Evolutionary conservation across 2,797 vertebrate species (phyloP), one percentile per base, ranked within the genome.

Genomic region (Cyprinella venusta): DNA sequence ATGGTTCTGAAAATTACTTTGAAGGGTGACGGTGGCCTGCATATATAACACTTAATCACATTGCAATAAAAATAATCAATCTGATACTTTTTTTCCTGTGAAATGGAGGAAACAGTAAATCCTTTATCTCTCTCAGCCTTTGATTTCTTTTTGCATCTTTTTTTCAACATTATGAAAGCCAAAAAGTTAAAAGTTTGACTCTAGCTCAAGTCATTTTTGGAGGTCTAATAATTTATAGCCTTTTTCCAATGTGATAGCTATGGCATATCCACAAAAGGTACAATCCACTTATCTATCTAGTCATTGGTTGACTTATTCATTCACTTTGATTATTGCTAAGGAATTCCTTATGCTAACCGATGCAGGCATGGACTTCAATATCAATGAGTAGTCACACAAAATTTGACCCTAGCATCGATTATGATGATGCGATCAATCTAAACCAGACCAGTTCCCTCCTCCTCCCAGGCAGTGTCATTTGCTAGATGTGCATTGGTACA

Each of bases 371-470:
- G 38, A 64, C 18, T 67, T 79, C 64, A 21, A 56, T 68, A 52
- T 21, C 18, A 72, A 56, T 71, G 64, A 76, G 30, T 75, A 45
- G 59, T 59, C 21, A 75, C n/a, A 36, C 68, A 36, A 67, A 56
- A 70, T 52, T 38, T 69, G 15, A 71, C 45, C 63, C 2, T 33
- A 78, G 70, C 3, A 82, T 74, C 87, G 56, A 88, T 85, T 86
- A 76, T 69, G 89, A 90, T 86, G 80, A 82, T 86, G 79, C 86
- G 89, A 91, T 90, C 77, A 89, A 68, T 71, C 48, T 74, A 82
- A 19, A 83, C 81, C 24, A 68, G 74, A 89, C 83, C 85, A 87
- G 80, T 86, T 83, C 81, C 69, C 54, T 78, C 16, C 76, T 81
- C 84, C 85, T 85, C 85, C n/a, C 42, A 88, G 61, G 12, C 24